Base-by-base conservation (phyloP, 2,113 vertebrate species). In the Microtus ochrogaster region DNA sequence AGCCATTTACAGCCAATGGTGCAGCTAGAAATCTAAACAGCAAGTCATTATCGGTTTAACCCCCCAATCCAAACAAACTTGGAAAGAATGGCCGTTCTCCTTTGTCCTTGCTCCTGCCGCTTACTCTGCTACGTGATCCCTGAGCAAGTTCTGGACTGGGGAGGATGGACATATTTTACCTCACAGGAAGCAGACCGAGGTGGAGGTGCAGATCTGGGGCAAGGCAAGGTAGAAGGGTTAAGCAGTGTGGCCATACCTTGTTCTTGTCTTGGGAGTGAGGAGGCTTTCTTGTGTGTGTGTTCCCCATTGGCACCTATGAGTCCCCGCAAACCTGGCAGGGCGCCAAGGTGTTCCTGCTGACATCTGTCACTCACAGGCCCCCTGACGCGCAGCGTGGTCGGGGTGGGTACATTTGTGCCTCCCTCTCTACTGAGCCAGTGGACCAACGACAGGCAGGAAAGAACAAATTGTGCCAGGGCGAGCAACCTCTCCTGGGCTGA, bases 401-500 rank as follows among this genome's bases (percentile, higher is more conserved):
- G 83, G 90, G 79, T n/a, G 72, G 63, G 65, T 33, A 61, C 63
- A 93, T 93, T 39, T 44, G 30, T n/a, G 47, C 85, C 33, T 33
- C 28, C 49, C 70, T 90, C 74, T 61, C 55, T 84, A 58, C 44
- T 14, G 22, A 83, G 92, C 63, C 61, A 68, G 36, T 7, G n/a
- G 91, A 94, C 92, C 94, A 24, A 21, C 41, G 79, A 78, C 58
- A n/a, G 81, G 92, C 77, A 26, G 73, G 30, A 91, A 95, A 87
- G 96, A 97, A 91, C 70, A 97, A 55, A 88, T 5, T 1, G n/a
- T 77, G 81, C 66, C 91, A 86, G 44, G 49, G 36, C 85, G 95
- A 39, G 65, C 41, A 21, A 81, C 66, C 44, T 89, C 95, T 72
- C 52, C 92, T 63, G 11, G 83, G 95, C 97, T 76, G 95, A 94